Conservation (phyloP, 1,140 invertebrate species). For the Cyphomyrmex costatus region DNA sequence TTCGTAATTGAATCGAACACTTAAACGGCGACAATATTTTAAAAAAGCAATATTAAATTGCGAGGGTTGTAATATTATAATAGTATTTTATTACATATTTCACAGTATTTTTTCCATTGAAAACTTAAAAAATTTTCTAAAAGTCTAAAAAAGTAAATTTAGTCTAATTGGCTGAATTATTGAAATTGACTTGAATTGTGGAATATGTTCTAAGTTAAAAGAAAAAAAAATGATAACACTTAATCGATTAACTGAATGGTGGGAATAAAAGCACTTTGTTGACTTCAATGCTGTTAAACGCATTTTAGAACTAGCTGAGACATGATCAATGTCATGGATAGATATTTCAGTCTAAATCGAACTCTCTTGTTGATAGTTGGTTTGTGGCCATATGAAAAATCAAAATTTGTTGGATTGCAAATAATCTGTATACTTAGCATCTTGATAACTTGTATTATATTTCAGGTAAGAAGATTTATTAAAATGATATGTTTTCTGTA, state of each 20-base stretch:
- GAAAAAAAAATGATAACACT: background rate
- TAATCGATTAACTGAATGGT: background rate
- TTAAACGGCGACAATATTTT: background rate
- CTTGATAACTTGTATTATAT: background rate
- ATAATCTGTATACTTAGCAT: background rate
- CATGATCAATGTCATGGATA: background rate
- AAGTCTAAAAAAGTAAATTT: background rate
- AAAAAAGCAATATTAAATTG: background rate
- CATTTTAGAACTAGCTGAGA: background rate
- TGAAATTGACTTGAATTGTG: background rate
- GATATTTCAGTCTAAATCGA: background rate
- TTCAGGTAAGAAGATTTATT: background rate
- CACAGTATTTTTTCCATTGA: background rate
- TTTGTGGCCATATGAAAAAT: constrained; percentile 23
- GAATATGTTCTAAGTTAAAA: background rate
- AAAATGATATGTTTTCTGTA: no score
- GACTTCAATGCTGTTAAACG: background rate
- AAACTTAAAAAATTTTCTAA: no score
- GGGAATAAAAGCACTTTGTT: background rate
- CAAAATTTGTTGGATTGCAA: background rate
- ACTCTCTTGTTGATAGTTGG: background rate
- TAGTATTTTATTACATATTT: background rate
- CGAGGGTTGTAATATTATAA: background rate
- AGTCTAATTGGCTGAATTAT: background rate
- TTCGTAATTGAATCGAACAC: background rate